A percentile compares a stretch with the other conserved stretches of the same genome.
These are phyloP conservation scores for Spodoptera litura DNA, from an alignment of 1,140 invertebrate genomes.

Conservation along the genomic window DNA sequence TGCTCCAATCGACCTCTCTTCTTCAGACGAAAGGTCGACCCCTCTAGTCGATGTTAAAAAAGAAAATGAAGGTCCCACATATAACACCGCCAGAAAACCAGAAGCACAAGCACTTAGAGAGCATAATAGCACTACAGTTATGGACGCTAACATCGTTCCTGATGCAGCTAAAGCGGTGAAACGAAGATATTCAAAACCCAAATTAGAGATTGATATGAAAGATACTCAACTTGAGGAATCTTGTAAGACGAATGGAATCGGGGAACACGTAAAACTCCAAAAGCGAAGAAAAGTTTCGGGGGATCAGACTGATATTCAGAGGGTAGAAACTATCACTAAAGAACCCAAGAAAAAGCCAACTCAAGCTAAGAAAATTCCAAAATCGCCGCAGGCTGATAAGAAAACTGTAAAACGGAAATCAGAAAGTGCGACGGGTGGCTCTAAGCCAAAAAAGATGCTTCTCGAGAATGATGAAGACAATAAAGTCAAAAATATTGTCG, in stretches of 20 bases:
- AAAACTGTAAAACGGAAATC: slow-evolving; percentile 75
- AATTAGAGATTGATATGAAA: slow-evolving; percentile 83
- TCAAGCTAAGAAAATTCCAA: slow-evolving; percentile 68
- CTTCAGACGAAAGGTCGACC: slow-evolving; percentile 80
- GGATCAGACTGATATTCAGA: slow-evolving; percentile 69
- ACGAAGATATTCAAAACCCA: slow-evolving; percentile 79
- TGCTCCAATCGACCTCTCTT: slow-evolving; percentile 81
- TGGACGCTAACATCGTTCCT: slow-evolving; percentile 58
- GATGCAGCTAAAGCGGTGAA: slow-evolving; percentile 75
- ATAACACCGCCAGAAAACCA: slow-evolving; percentile 68
- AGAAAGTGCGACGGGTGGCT: slow-evolving; percentile 58
- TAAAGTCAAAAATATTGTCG: slow-evolving; percentile 65
- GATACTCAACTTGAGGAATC: slow-evolving; percentile 80
- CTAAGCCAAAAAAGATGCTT: slow-evolving; percentile 70
- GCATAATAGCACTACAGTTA: slow-evolving; percentile 72
- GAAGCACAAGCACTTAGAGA: slow-evolving; percentile 80
- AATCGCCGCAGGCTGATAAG: slow-evolving; percentile 67
- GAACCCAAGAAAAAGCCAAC: slow-evolving; percentile 73
- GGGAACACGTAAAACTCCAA: slow-evolving; percentile 85
- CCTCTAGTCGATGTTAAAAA: slow-evolving; percentile 83
- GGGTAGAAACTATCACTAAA: slow-evolving; percentile 74
- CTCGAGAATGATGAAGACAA: slow-evolving; percentile 68
- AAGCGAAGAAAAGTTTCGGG: slow-evolving; percentile 87
- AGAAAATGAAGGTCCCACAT: slow-evolving; percentile 80
- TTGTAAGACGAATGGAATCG: slow-evolving; percentile 84